Evolutionary conservation across 2,113 vertebrate species (phyloP).

Genomic region (Arenaria interpres): DNA sequence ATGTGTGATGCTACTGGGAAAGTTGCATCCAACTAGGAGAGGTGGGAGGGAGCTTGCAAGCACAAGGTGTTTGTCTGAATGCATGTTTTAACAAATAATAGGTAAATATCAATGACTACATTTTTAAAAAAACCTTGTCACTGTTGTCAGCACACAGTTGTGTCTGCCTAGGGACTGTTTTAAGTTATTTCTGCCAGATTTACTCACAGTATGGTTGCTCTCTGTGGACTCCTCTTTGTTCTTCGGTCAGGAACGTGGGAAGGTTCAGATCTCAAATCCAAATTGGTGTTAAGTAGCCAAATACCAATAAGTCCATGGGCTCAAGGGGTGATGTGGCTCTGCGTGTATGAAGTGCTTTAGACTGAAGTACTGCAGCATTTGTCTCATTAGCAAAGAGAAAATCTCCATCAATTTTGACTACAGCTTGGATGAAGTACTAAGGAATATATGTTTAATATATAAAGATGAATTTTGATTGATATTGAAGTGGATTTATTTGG

Average conservation of each 20-base stretch:
- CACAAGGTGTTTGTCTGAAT: background rate
- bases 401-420: background rate
- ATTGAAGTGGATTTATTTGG: background rate
- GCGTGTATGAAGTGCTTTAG: background rate
- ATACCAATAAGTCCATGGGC: background rate
- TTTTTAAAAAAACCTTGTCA: background rate
- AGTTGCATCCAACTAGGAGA: background rate
- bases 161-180: background rate
- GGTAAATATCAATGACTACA: background rate
- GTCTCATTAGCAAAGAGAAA: background rate
- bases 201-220: background rate
- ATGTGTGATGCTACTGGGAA: rapidly evolving
- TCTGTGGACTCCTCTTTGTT: background rate
- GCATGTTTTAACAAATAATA: background rate
- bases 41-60: background rate
- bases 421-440: background rate
- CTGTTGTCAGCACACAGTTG: background rate
- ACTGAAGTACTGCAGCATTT: no score
- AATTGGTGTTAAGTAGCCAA: background rate
- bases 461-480: background rate
- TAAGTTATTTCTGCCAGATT: background rate
- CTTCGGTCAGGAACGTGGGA: background rate
- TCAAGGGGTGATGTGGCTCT: background rate
- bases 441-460: background rate
- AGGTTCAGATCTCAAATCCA: background rate